phyloP scores from a whole-genome alignment of 2,888 invertebrate genomes.

The Parapristionchus giblindavisi region DNA sequence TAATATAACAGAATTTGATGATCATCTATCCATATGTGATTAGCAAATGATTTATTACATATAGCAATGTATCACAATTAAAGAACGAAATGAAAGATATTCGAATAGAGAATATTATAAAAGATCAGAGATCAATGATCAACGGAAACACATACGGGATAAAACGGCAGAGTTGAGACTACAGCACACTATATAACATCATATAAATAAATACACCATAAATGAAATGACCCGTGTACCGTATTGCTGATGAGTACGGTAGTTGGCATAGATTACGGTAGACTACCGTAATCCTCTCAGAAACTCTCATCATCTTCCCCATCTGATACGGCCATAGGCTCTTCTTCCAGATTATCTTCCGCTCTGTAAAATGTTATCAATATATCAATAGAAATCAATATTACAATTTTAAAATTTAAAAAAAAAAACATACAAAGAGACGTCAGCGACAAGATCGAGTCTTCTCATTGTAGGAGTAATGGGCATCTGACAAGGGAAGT shows the following conservation, averaged over 20 bases:
- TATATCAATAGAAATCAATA: not conserved
- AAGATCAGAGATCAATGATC: not conserved
- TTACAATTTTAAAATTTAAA: not conserved
- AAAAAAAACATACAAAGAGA: too few species aligned
- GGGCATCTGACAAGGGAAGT: too few species aligned
- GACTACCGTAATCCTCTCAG: constrained; percentile 28
- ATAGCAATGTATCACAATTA: not conserved
- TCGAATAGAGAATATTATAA: not conserved
- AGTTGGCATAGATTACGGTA: not conserved
- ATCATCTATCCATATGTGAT: not conserved
- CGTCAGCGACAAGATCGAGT: too few species aligned
- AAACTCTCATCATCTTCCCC: constrained; percentile 38
- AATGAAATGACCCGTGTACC: not conserved
- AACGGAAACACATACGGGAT: too few species aligned
- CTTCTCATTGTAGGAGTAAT: too few species aligned
- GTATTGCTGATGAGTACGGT: not conserved
- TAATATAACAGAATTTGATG: constrained; percentile 3
- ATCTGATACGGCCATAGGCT: constrained; percentile 35
- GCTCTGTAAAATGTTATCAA: not conserved
- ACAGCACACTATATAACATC: not conserved
- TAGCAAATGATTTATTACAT: not conserved
- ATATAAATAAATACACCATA: not conserved
- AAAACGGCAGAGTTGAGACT: not conserved
- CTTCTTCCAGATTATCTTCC: constrained; percentile 15
- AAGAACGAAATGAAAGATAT: not conserved